Evolutionary conservation across 2,113 vertebrate species (phyloP).

Genomic region (Cinclus cinclus): DNA sequence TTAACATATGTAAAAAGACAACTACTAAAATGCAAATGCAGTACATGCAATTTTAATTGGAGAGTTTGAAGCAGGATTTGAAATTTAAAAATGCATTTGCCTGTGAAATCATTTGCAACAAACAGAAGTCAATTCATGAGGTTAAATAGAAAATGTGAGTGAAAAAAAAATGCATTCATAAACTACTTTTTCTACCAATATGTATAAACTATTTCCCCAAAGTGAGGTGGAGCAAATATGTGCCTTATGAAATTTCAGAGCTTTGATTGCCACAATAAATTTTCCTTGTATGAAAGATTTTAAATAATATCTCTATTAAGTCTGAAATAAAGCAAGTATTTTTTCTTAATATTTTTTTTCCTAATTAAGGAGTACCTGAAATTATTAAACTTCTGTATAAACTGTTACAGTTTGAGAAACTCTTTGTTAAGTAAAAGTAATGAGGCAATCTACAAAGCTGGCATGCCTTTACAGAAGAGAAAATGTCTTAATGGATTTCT

Average conservation of each 20-base stretch:
- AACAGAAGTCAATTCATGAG: not conserved
- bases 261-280: not conserved
- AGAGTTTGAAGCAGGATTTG: not conserved
- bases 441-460: not conserved
- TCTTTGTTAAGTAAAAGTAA: not conserved
- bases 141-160: not conserved
- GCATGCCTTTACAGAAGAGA: not conserved
- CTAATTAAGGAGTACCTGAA: not conserved
- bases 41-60: not conserved
- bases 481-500: not conserved
- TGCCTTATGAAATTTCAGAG: not conserved
- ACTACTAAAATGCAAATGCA: not conserved
- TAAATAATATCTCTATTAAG: not conserved
- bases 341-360: not conserved
- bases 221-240: not conserved
- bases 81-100: not conserved
- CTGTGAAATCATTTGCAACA: not conserved
- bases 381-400: not conserved
- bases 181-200: not conserved
- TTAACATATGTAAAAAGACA: no score
- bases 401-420: not conserved
- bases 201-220: not conserved
- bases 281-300: not conserved
- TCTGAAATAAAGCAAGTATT: not conserved
- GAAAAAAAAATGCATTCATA: not conserved